Evolutionary conservation across 2,113 vertebrate genomes (phyloP).

Genomic region (Thamnophis sirtalis): DNA sequence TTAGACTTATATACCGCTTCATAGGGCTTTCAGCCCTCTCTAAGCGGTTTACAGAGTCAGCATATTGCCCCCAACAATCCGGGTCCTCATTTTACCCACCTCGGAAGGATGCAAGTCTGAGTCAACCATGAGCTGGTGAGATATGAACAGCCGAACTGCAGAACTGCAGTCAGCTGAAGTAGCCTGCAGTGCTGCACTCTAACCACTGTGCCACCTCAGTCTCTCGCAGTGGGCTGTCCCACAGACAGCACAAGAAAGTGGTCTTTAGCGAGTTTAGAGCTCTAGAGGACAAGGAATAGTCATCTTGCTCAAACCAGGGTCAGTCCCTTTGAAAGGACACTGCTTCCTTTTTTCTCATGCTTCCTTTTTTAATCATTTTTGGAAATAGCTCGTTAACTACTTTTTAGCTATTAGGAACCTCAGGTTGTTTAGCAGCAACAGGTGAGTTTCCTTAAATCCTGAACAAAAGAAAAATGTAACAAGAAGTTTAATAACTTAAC

Average conservation of each 20-base stretch:
- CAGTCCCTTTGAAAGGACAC: neutral
- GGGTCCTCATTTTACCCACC: too few species aligned
- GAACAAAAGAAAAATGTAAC: neutral
- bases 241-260: neutral
- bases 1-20: too few species aligned
- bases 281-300: neutral
- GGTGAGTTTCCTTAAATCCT: neutral
- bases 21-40: too few species aligned
- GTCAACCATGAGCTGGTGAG: too few species aligned
- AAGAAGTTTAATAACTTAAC: neutral
- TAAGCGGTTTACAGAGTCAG: too few species aligned
- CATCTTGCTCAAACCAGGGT: neutral
- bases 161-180: too few species aligned
- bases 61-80: too few species aligned
- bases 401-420: neutral
- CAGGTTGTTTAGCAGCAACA: neutral
- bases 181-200: too few species aligned
- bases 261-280: neutral
- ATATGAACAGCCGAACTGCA: too few species aligned
- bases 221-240: too few species aligned
- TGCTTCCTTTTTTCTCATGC: neutral
- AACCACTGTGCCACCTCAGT: too few species aligned
- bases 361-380: neutral
- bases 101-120: too few species aligned
- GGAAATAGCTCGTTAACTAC: neutral